phyloP scores from a whole-genome alignment of 2,888 invertebrate genomes.

The Lacanobia oleracea region DNA sequence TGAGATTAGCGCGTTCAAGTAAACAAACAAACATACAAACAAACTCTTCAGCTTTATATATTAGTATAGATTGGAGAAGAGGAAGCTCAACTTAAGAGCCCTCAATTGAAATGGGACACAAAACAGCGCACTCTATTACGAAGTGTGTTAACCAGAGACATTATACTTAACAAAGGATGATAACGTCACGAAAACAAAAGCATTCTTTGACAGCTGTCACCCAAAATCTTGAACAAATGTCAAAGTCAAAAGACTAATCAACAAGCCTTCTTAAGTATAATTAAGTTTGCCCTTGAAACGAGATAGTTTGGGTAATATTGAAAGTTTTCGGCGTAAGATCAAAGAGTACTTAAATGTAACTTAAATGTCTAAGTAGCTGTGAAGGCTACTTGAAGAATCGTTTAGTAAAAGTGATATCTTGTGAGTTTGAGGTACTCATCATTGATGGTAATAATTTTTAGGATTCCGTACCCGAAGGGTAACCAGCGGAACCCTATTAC shows the following conservation, averaged over 20 bases:
- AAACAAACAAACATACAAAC: too few relatives aligned
- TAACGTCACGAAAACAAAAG: neutral
- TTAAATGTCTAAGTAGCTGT: slow-evolving; percentile 29
- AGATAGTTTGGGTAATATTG: slow-evolving; percentile 28
- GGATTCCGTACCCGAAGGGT: too few relatives aligned
- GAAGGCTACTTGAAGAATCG: slow-evolving; percentile 26
- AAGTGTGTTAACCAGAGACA: neutral
- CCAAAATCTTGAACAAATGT: neutral
- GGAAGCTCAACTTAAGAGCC: neutral
- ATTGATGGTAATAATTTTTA: neutral
- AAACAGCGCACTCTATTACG: neutral
- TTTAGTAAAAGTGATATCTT: slow-evolving; percentile 29
- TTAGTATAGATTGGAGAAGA: too few relatives aligned
- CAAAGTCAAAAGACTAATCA: slow-evolving; percentile 22
- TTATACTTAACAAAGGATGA: neutral
- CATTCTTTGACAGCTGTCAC: slow-evolving; percentile 14
- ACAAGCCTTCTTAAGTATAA: neutral
- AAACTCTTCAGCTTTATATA: too few relatives aligned
- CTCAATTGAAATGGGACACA: neutral
- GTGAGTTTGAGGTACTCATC: neutral
- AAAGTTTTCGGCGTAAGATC: slow-evolving; percentile 38
- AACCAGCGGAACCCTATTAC: too few relatives aligned
- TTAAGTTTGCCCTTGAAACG: slow-evolving; percentile 32
- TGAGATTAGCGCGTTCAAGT: too few relatives aligned
- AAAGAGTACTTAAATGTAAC: slow-evolving; percentile 35